Percentiles rank a stretch among this genome's conserved stretches.
Conservation (phyloP, 2,888 invertebrate genomes). For the Xiphydria camelus region DNA sequence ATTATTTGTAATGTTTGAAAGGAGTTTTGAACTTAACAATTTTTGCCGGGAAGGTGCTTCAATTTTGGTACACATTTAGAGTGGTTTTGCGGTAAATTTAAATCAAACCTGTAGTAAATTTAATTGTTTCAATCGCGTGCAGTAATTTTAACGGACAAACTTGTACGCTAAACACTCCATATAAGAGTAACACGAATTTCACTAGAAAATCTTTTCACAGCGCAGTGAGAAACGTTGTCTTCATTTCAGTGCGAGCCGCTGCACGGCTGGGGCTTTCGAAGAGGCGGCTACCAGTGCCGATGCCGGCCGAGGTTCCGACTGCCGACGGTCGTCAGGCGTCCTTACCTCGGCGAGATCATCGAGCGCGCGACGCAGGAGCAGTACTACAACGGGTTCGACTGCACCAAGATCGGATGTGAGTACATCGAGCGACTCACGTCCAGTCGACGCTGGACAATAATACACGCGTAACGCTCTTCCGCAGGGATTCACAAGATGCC, state of each 20-base stretch:
- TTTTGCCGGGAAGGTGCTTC: too few species aligned
- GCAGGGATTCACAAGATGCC: conserved; percentile 85
- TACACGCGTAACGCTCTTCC: too few species aligned
- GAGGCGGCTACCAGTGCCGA: conserved; percentile 94
- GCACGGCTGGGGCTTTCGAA: conserved; percentile 92
- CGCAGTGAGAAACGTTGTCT: conserved; percentile 6
- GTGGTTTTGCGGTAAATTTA: too few species aligned
- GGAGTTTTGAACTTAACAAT: too few species aligned
- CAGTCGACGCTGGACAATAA: too few species aligned
- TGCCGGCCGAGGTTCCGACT: conserved; percentile 88
- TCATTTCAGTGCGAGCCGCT: conserved; percentile 85
- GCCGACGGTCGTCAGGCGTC: conserved; percentile 84
- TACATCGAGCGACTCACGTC: conserved; percentile 28
- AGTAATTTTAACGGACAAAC: too few species aligned
- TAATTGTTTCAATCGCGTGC: too few species aligned
- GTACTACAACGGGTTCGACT: conserved; percentile 91
- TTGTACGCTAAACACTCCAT: too few species aligned
- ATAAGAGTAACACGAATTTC: too few species aligned
- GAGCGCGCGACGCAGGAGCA: conserved; percentile 92
- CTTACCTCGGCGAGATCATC: conserved; percentile 90
- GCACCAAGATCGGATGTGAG: conserved; percentile 89
- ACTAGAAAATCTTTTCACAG: not conserved
- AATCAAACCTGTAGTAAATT: too few species aligned
- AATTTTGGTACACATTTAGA: too few species aligned
- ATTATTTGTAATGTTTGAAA: too few species aligned